Percentiles rank a stretch among this genome's conserved stretches.
Evolutionary conservation across 2,888 invertebrate genomes (phyloP).

Genomic region (Latrodectus elegans): DNA sequence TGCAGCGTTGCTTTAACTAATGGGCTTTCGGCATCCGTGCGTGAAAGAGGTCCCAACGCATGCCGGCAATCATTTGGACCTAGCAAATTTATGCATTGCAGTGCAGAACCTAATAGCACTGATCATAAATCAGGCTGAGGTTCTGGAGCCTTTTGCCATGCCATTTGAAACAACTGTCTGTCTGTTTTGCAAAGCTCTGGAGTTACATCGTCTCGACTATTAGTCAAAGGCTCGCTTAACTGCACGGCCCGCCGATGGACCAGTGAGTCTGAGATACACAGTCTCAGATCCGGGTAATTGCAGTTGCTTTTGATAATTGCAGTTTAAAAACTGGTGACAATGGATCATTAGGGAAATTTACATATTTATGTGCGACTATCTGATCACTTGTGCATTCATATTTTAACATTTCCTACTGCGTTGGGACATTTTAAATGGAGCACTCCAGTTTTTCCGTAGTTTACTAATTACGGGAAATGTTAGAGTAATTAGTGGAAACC

Average conservation of each 20-base stretch:
- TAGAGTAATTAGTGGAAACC: too few species aligned
- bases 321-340: too few species aligned
- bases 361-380: too few species aligned
- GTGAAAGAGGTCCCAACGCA: conserved; percentile 26
- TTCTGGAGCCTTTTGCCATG: conserved; percentile 54
- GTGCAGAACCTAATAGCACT: conserved; percentile 58
- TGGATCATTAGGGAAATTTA: too few species aligned
- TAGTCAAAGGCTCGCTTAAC: conserved; percentile 44
- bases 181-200: conserved; percentile 15
- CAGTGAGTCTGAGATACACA: too few species aligned
- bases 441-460: too few species aligned
- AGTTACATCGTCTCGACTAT: conserved; percentile 28
- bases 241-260: neutral
- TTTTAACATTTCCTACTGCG: too few species aligned
- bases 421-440: too few species aligned
- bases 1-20: conserved; percentile 64
- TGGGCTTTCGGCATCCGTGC: conserved; percentile 52
- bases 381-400: too few species aligned
- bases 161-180: conserved; percentile 52
- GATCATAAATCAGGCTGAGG: conserved; percentile 56
- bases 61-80: conserved; percentile 46
- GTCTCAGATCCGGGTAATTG: too few species aligned
- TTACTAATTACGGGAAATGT: too few species aligned
- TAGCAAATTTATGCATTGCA: conserved; percentile 61
- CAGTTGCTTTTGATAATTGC: too few species aligned